phyloP scores from a whole-genome alignment of 2,888 invertebrate genomes.

The Vannuccia rotundouncinata region DNA sequence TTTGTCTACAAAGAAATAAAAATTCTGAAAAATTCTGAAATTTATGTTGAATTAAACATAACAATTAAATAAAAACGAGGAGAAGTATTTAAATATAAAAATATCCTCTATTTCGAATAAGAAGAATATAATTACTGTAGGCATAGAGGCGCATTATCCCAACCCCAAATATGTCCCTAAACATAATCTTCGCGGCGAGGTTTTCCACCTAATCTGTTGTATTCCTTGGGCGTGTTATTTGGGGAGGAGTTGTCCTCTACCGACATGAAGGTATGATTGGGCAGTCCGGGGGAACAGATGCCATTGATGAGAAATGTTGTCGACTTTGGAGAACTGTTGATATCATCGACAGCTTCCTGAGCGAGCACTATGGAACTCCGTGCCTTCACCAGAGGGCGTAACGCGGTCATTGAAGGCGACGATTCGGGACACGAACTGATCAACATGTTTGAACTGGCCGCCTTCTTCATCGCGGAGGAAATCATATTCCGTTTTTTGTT shows the following conservation, averaged over 20 bases:
- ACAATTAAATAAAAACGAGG: too few species aligned
- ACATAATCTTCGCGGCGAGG: background rate
- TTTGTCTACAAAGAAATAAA: too few species aligned
- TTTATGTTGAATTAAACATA: too few species aligned
- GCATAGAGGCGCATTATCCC: too few species aligned
- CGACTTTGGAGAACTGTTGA: background rate
- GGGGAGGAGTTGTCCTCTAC: background rate
- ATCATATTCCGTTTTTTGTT: background rate
- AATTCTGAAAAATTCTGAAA: too few species aligned
- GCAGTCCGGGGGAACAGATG: background rate
- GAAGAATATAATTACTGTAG: too few species aligned
- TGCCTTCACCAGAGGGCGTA: background rate
- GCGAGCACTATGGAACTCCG: slow-evolving; percentile 8
- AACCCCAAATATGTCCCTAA: too few species aligned
- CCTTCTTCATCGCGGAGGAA: background rate
- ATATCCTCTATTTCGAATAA: too few species aligned
- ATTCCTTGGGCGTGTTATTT: background rate
- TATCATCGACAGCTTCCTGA: background rate
- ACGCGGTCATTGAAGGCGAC: background rate
- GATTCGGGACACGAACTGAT: background rate
- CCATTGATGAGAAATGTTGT: background rate
- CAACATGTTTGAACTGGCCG: background rate
- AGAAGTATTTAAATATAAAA: too few species aligned
- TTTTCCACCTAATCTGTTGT: background rate
- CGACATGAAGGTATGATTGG: background rate